Base-by-base conservation (phyloP, 2,888 invertebrate genomes). In the Lithophane ornitopus region DNA sequence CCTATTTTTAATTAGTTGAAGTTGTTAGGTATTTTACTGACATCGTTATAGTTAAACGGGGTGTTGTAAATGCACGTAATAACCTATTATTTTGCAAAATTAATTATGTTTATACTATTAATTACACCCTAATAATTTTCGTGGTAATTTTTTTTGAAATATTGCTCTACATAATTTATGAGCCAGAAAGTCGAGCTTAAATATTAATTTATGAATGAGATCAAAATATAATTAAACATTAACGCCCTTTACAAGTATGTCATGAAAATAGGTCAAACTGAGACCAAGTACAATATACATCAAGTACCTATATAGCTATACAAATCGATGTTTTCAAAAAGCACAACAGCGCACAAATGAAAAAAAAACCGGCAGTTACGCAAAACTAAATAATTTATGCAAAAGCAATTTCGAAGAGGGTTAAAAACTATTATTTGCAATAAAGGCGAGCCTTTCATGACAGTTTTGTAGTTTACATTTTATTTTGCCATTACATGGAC, bases 231-330 rank as follows among this genome's bases (percentile, higher is more conserved):
- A 63, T 79, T 44, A 58, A 75, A 78, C 8, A 75, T 56, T 61
- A 26, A 52, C 56, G 62, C 19, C 19, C 39, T 22, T 46, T 28
- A 28, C 14, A 62, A 81, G 78, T 79, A 19, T 79, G 81, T 79
- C 82, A 66, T 9, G 65, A 28, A 80, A 76, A 49, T 77, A 61
- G 77, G 80, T 82, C 80, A 82, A 49, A 65, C 26, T 19, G 26
- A 12, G 14, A 34, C 8, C 8, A 78, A 78, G 56, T 46, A 54
- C 9, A n/a, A 14, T n/a, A 44, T 2, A 49, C 3, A 11, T 26
- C n/a, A 16, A n/a, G 12, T 22, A 75, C 34, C 16, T n/a, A 62
- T 3, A 62, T 3, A 34, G 19, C 14, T 19, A 22, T 12, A 39
- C 19, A n/a, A 44, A 46, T 52, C 16, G 39, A 46, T 59, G n/a